Conservation (phyloP, 2,113 vertebrate species). For the Diglossa brunneiventris region DNA sequence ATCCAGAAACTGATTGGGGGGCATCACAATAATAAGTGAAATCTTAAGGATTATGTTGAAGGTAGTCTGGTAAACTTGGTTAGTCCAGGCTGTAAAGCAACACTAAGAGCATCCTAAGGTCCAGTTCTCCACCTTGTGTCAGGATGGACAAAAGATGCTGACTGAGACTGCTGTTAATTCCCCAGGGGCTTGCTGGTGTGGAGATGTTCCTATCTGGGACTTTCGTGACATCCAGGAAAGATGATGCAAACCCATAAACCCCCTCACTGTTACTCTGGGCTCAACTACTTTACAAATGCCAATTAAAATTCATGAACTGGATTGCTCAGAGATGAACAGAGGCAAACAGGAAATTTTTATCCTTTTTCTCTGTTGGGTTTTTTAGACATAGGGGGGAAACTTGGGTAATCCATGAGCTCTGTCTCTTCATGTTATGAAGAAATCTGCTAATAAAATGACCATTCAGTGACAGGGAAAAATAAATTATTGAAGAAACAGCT, state of each 20-base stretch:
- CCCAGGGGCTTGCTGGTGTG: neutral
- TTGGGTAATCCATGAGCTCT: neutral
- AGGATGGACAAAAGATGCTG: neutral
- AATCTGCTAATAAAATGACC: neutral
- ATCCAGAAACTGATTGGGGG: neutral
- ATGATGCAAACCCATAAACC: rapidly evolving
- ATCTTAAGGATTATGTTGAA: neutral
- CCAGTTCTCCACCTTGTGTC: neutral
- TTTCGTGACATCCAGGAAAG: neutral
- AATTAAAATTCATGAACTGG: neutral
- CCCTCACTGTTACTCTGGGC: neutral
- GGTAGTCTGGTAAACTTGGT: neutral
- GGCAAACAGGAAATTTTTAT: neutral
- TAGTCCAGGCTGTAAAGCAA: neutral
- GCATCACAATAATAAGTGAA: neutral
- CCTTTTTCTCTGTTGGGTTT: neutral
- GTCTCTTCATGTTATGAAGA: neutral
- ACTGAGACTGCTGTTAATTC: neutral
- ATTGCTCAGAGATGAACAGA: neutral
- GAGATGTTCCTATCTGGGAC: neutral
- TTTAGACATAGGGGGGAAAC: neutral
- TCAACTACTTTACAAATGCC: neutral
- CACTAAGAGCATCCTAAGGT: neutral
- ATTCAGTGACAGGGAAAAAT: neutral
- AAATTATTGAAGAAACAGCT: neutral